Conservation (phyloP, 2,797 vertebrate genomes). For the Sebastolobus altivelis region DNA sequence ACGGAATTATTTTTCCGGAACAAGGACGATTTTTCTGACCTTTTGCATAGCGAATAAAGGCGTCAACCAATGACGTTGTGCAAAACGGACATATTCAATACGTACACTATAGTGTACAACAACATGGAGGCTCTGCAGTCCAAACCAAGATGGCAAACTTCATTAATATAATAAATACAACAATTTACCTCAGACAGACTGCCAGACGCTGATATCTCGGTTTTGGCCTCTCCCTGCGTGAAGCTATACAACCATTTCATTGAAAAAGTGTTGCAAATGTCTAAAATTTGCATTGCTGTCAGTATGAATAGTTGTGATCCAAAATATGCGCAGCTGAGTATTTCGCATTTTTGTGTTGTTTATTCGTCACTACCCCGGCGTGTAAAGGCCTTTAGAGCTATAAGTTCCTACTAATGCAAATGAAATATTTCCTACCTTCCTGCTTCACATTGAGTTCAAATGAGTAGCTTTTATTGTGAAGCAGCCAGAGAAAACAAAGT, state of each 20-base stretch:
- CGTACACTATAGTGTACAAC: no score
- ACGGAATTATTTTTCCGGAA: no score
- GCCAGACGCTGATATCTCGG: not conserved
- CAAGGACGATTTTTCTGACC: no score
- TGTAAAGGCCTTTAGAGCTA: not conserved
- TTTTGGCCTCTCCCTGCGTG: not conserved
- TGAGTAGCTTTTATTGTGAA: not conserved
- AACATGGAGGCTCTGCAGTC: no score
- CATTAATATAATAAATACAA: not conserved
- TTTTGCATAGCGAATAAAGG: no score
- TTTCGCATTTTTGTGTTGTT: no score
- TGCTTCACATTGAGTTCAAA: not conserved
- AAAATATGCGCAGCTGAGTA: no score
- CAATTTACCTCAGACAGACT: not conserved
- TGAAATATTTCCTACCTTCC: not conserved
- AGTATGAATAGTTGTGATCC: no score
- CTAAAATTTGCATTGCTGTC: no score
- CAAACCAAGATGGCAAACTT: not conserved
- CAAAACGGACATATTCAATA: no score
- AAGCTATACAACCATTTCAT: not conserved
- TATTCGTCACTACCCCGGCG: no score
- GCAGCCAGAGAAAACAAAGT: not conserved
- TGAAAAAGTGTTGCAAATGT: not conserved
- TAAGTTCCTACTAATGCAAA: not conserved
- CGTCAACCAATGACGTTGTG: no score